phyloP scores from a whole-genome alignment of 2,888 invertebrate genomes.

The Acleris literana region DNA sequence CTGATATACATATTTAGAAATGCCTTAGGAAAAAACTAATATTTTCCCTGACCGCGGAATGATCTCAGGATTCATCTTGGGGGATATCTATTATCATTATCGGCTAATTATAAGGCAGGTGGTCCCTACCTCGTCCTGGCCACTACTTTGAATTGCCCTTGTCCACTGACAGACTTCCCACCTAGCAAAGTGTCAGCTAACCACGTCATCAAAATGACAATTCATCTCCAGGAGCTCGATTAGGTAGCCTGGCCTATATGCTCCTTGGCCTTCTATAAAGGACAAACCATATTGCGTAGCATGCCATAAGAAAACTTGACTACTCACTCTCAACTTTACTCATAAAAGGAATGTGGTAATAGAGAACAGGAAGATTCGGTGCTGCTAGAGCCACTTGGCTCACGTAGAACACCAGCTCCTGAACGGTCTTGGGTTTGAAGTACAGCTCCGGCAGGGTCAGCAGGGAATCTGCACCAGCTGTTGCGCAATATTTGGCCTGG shows the following conservation, averaged over 20 bases:
- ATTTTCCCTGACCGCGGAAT: no score
- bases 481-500: slow-evolving; percentile 87
- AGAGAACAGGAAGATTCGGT: slow-evolving; percentile 89
- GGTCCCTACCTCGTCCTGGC: no score
- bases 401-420: slow-evolving; percentile 87
- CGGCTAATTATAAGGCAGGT: no score
- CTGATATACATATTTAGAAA: no score
- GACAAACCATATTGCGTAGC: neutral
- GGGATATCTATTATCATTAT: no score
- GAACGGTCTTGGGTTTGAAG: slow-evolving; percentile 86
- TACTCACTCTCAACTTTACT: slow-evolving; percentile 88
- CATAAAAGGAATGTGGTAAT: slow-evolving; percentile 91
- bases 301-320: neutral
- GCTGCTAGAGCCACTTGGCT: slow-evolving; percentile 87
- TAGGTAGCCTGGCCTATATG: neutral
- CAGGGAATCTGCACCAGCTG: slow-evolving; percentile 86
- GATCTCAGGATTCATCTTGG: no score
- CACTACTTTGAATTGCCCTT: no score
- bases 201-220: no score
- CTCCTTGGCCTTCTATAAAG: neutral
- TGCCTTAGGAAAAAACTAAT: no score
- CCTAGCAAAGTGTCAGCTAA: no score
- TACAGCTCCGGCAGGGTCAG: slow-evolving; percentile 90
- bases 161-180: no score
- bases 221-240: no score